Evolutionary conservation across 2,113 vertebrate species (phyloP), one percentile per base, ranked within the genome.

Genomic region (Crotophaga sulcirostris): DNA sequence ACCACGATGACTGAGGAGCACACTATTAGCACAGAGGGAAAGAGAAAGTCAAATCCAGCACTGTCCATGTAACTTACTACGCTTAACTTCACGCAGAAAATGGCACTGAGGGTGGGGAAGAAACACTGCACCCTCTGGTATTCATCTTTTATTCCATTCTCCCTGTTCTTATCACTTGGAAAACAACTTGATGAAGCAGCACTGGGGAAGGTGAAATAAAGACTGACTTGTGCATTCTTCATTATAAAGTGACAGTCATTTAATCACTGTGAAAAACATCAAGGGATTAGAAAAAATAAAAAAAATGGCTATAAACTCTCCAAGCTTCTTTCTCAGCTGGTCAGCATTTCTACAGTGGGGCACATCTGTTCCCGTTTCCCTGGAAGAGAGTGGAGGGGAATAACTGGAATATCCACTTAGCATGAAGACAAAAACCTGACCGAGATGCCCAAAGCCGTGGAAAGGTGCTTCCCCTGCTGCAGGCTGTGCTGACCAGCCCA

Each of bases 351-450:
- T 78, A 55, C 89, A 93, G 74, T 17, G 73, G 89, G 78, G 68
- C 91, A 93, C 96, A 91, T 97, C 95, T 98, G 96, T 49, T 96
- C 89, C 86, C 70, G 52, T 60, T 93, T 89, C 92, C 72, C n/a
- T 72, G 70, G 79, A 54, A 78, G 62, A 21, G 26, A 25, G 70
- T 0, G 0, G 74, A 59, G 29, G 31, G 40, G 10, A 83, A 42
- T 64, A 76, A 94, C 17, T 42, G n/a, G 87, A 67, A 89, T 85
- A 80, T 54, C 85, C 92, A 91, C 76, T 85, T 36, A 59, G 66
- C 14, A 36, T 6, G 36, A 26, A 94, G 96, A 92, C 82, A 78
- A 96, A 94, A 94, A 3, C 55, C 9, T 0, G 0, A 15, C 12
- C 2, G 9, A 36, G 55, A 29, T n/a, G 55, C 45, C 55, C 3